A percentile compares a stretch with the other conserved stretches of the same genome.
phyloP scores from a whole-genome alignment of 2,113 vertebrate genomes.

The Shinisaurus crocodilurus region DNA sequence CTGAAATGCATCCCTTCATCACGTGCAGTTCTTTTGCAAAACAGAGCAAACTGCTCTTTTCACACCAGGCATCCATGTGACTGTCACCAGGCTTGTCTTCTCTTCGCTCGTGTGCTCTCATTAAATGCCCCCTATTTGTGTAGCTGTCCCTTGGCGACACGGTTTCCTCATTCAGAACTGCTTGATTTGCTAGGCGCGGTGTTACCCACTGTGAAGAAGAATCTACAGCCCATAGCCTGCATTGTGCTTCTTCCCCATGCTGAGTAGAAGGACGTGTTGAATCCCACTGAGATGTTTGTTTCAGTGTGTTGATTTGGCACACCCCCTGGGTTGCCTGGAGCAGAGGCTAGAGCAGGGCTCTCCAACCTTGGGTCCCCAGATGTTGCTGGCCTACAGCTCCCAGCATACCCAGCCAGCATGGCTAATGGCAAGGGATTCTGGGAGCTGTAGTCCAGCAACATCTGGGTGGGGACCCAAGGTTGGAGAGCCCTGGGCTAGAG shows the following conservation, averaged over 20 bases:
- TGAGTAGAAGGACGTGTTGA: rapidly evolving
- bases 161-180: rapidly evolving
- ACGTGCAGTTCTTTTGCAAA: neutral
- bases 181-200: neutral
- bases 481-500: no score
- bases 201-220: neutral
- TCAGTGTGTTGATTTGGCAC: rapidly evolving
- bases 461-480: no score
- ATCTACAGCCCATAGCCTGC: neutral
- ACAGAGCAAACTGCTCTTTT: neutral
- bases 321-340: neutral
- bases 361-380: no score
- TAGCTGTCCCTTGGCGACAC: neutral
- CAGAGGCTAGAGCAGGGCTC: no score
- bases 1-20: neutral
- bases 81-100: neutral
- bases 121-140: neutral
- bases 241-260: neutral
- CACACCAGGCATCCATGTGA: neutral
- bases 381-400: no score
- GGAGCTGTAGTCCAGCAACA: no score
- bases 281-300: neutral
- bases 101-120: neutral
- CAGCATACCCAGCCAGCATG: no score
- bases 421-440: no score